Percentiles rank a stretch among this genome's conserved stretches.
These are phyloP conservation scores for Urocyon cinereoargenteus DNA, from an alignment of 2,797 vertebrate species.

Conservation along the genomic window DNA sequence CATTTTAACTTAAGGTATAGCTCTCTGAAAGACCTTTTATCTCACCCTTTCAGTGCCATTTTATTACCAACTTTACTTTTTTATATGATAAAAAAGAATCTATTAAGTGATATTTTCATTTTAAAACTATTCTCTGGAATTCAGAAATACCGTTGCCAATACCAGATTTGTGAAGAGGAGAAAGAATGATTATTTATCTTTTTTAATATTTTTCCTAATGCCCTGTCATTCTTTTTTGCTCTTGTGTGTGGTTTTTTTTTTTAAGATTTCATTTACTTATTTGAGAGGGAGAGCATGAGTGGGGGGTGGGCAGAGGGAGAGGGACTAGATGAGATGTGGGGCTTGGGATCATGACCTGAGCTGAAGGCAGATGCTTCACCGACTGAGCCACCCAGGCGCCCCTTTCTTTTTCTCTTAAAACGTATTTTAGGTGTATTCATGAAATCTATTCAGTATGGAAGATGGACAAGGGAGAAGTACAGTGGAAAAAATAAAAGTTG, in stretches of 20 bases:
- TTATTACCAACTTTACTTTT: constrained; percentile 39
- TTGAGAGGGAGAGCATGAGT: too few species aligned
- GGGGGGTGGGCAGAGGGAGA: too few species aligned
- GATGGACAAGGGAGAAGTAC: background rate
- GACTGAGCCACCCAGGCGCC: too few species aligned
- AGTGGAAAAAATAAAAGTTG: background rate
- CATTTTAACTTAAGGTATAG: background rate
- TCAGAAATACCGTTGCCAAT: background rate
- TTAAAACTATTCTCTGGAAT: constrained; percentile 47
- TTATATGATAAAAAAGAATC: constrained; percentile 1
- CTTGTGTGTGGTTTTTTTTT: too few species aligned
- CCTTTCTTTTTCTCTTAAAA: background rate
- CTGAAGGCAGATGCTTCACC: too few species aligned
- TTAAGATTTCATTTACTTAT: too few species aligned
- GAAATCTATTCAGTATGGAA: constrained; percentile 38
- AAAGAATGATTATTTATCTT: constrained; percentile 1
- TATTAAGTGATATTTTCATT: constrained; percentile 27
- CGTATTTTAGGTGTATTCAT: constrained; percentile 30
- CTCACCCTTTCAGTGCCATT: background rate
- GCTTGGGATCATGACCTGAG: too few species aligned
- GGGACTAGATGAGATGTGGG: too few species aligned
- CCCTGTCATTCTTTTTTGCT: background rate
- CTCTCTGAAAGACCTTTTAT: constrained; percentile 15
- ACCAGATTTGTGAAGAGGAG: constrained; percentile 3
- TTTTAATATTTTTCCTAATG: constrained; percentile 30